Evolutionary conservation across 2,888 invertebrate genomes (phyloP).

Genomic region (Empis livida): DNA sequence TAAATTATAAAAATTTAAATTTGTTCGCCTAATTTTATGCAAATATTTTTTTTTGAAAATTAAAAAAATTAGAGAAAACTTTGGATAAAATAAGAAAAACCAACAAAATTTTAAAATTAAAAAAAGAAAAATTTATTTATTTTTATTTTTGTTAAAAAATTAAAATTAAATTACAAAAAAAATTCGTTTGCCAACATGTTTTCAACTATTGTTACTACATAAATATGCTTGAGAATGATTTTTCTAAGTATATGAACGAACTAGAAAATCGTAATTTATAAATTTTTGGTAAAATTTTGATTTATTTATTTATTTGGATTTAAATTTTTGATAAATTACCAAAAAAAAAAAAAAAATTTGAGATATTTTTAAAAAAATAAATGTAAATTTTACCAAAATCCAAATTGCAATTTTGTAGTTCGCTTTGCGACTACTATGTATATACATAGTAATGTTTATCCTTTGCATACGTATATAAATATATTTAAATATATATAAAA

Average conservation of each 20-base stretch:
- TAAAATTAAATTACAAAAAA: neutral
- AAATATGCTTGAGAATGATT: conserved; percentile 2
- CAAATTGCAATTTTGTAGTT: conserved; percentile 1
- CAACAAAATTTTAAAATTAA: neutral
- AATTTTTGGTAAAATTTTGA: neutral
- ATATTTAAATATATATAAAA: neutral
- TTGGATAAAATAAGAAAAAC: neutral
- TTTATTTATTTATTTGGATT: too few species aligned
- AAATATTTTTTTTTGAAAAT: too few species aligned
- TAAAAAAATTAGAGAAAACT: too few species aligned
- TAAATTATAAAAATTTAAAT: too few species aligned
- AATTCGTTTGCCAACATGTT: conserved; percentile 1
- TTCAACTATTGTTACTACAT: conserved; percentile 3
- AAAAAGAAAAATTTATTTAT: too few species aligned
- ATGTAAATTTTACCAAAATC: neutral
- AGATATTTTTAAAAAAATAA: neutral
- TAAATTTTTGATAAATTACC: too few species aligned
- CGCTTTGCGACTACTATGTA: neutral
- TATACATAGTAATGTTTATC: conserved; percentile 1
- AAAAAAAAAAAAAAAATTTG: too few species aligned
- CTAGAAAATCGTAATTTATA: neutral
- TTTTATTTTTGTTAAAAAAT: neutral
- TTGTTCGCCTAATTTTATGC: too few species aligned
- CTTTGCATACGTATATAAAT: neutral
- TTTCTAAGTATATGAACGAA: conserved; percentile 1